Evolutionary conservation across 1,140 invertebrate genomes (phyloP), one percentile per base, ranked within the genome.

Genomic region (Dendrolimus punctatus): DNA sequence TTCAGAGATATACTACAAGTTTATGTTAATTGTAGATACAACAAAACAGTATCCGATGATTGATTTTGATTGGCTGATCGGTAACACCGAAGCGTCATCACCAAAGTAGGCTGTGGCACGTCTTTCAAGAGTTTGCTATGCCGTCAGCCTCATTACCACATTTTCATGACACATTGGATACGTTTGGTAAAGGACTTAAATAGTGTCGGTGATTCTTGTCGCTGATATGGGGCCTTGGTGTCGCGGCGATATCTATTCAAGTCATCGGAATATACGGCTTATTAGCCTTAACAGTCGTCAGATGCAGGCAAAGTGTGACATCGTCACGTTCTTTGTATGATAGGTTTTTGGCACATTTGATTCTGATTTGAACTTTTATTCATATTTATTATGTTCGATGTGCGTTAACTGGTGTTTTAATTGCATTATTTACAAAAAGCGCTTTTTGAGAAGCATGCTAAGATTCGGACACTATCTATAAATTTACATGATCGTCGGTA

Each of bases 11-110:
- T 72, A 68, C 73, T 73, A 73, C 64, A 80, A 58, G 46, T 83
- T 78, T 85, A 73, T 85, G 60, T 85, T 85, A 85, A 84, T 85
- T 85, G 76, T 87, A 87, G 84, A 87, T 87, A 77, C 84, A 81
- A 77, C 76, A 58, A 87, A 87, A 85, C 80, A 87, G 71, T 84
- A 79, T 80, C 82, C 82, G 78, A 83, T 85, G 79, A 78, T 87
- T 81, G 84, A 87, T 84, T 87, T 85, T 85, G 84, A 87, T 83
- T 87, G 84, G 84, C 84, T 87, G 74, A 78, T 85, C 58, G 67
- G 71, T 87, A 80, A 72, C 76, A 73, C 75, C 74, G 80, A 84
- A 63, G 73, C 80, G 55, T 62, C 80, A 42, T 53, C 76, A 50
- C 60, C 77, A 66, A 77, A 80, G 60, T 81, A 80, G 70, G 66